Evolutionary conservation across 2,888 invertebrate genomes (phyloP), one percentile per base, ranked within the genome.

Genomic region (Nipponacmea schrenckii): DNA sequence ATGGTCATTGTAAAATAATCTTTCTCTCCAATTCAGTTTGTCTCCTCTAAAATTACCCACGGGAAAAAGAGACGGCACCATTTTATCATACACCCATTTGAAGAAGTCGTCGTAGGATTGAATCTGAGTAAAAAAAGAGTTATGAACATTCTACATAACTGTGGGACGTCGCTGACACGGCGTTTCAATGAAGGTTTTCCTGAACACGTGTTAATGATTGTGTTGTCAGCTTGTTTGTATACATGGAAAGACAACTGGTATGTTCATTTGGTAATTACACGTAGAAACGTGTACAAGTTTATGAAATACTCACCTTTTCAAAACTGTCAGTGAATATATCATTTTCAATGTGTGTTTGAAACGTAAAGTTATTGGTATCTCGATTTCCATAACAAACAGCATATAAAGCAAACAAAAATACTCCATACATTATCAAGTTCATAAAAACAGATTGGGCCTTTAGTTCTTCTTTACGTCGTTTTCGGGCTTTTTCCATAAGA

Each of bases 331-430:
- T 71, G 14, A 80, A 70, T 10, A 82, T 67, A 24, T 71, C 70
- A 20, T 75, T 72, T 2, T 66, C 68, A 26, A 81, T 74, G 63
- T 81, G 76, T 45, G 77, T 39, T 66, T 79, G 68, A 68, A 82
- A 72, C 44, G 65, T 66, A 74, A 74, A 82, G n/a, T 81, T 79
- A 17, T 75, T 64, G 48, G 75, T 68, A 68, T 83, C 83, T 62
- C 83, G 72, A 71, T 82, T 82, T 44, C 79, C 78, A 68, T 77
- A 82, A 26, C 80, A 77, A 39, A 84, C 78, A 10, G 76, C 77
- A 72, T 76, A 81, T n/a, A 82, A 72, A 45, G 81, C 77, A 69
- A 80, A 77, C 69, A 85, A 74, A 70, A 82, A 80, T 50, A 83
- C 65, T 24, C 66, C 63, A 71, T 79, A 79, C 20, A 75, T 71